Base-by-base conservation (phyloP, 1,140 invertebrate species). In the Heterodera schachtii region DNA sequence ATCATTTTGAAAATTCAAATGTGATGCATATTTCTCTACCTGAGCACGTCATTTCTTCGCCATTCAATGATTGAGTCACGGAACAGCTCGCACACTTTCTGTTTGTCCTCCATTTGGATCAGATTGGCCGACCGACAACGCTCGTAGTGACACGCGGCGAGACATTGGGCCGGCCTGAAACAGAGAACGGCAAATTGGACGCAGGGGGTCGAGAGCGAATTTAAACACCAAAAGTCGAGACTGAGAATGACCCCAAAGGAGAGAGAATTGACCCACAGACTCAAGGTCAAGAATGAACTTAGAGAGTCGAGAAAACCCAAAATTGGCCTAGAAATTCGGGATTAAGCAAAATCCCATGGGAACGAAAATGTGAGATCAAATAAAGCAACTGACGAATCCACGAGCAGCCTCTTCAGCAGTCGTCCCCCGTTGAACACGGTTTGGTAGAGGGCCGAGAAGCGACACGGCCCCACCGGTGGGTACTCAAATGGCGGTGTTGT, bases 21-120 rank as follows among this genome's bases (percentile, higher is more conserved):
- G 31, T 31, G 31, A 31, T 31, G 31, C 31, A 31, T 31, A 31
- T 31, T 31, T 31, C 31, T 31, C 31, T 31, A 78, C 77, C 77
- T 78, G 41, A 89, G 80, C 11, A 89, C 86, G 80, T 89, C 88
- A 19, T 87, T 87, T 43, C 88, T 47, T 52, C 88, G 80, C 74
- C 87, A 89, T 66, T 89, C 88, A 57, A 89, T 82, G n/a, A 89
- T 76, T 5, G 88, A 89, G 75, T 89, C 88, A 6, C 84, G 82
- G 83, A 84, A 89, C 7, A 89, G 78, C 77, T 89, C 87, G 69
- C 88, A 89, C 31, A 64, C 74, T 64, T 88, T 90, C n/a, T 82
- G 47, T 16, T 75, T 74, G 49, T 87, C 75, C 70, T 87, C 82
- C 75, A 80, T 71, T 41, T 81, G 88, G 74, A 90, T 85, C 3